Evolutionary conservation across 2,797 vertebrate species (phyloP), one percentile per base, ranked within the genome.

Genomic region (Psittacula echo): DNA sequence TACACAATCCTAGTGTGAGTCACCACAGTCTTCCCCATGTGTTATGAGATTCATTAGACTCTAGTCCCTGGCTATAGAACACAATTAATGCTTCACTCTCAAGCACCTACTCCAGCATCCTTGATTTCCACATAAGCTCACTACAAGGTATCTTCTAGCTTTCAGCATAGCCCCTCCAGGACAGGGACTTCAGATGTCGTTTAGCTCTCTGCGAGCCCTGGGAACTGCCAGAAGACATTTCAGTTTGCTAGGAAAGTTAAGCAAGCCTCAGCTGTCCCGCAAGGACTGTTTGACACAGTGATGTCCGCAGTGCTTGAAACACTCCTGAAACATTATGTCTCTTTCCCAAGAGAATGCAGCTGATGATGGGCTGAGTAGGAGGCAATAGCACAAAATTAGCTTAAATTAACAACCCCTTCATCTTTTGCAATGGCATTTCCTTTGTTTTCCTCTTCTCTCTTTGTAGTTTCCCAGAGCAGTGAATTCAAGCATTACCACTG

Each of bases 1-100:
- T 61, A 88, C 74, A 92, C 65, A 80, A n/a, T 58, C 71, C 42
- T 65, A 37, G 58, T 62, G 67, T 94, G 87, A 94, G 65, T 94
- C 77, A 90, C 58, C 68, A 84, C 66, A 82, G 21, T 74, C 41
- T 90, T 34, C 32, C 19, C 22, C 42, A 27, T 2, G 30, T 37
- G 17, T 77, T 87, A 71, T 1, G 5, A 80, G 88, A 95, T 89
- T 79, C 37, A 64, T 79, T 79, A 88, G 62, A 37, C 10, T 67
- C 48, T 45, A 76, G 21, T 79, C 30, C 20, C 32, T 42, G 80
- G 37, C 21, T 79, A 41, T 50, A 47, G 90, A 82, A 61, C 19
- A 73, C 81, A 91, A 56, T 7, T 5, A 20, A 73, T 37, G 45
- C 4, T 94, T 88, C 1, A 0, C 12, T 86, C 74, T 86, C 32